Conservation (phyloP, 2,113 vertebrate species). For the Ptilonorhynchus violaceus region DNA sequence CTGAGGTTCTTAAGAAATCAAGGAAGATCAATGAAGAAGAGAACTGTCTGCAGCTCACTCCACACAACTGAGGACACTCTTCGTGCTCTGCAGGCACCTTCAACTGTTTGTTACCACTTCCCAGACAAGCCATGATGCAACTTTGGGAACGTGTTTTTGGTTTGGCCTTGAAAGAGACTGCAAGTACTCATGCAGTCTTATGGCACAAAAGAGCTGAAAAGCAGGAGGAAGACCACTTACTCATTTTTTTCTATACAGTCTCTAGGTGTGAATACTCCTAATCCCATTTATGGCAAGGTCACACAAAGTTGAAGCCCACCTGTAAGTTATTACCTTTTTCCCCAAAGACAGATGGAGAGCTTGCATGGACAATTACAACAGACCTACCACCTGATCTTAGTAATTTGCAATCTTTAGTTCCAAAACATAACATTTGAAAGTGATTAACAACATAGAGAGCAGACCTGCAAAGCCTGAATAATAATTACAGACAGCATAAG, state of each 20-base stretch:
- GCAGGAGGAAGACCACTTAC: neutral
- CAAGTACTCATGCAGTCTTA: neutral
- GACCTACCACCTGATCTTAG: neutral
- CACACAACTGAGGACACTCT: neutral
- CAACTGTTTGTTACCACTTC: neutral
- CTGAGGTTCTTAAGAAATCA: neutral
- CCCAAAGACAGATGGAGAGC: neutral
- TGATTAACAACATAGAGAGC: neutral
- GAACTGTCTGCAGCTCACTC: neutral
- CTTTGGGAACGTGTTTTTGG: neutral
- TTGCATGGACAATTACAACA: neutral
- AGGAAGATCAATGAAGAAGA: neutral
- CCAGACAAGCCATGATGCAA: neutral
- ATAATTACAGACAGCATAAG: neutral
- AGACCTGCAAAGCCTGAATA: neutral
- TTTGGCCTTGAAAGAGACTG: neutral
- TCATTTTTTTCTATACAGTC: neutral
- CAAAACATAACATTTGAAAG: constrained; percentile 5
- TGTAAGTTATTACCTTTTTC: neutral
- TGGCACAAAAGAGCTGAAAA: neutral
- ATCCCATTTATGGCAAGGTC: neutral
- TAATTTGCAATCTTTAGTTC: neutral
- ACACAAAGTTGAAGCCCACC: neutral
- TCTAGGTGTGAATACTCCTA: neutral
- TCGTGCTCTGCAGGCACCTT: rapidly evolving